A percentile compares a stretch with the other conserved stretches of the same genome.
Conservation (phyloP, 2,888 invertebrate species). For the Acrobasis suavella region DNA sequence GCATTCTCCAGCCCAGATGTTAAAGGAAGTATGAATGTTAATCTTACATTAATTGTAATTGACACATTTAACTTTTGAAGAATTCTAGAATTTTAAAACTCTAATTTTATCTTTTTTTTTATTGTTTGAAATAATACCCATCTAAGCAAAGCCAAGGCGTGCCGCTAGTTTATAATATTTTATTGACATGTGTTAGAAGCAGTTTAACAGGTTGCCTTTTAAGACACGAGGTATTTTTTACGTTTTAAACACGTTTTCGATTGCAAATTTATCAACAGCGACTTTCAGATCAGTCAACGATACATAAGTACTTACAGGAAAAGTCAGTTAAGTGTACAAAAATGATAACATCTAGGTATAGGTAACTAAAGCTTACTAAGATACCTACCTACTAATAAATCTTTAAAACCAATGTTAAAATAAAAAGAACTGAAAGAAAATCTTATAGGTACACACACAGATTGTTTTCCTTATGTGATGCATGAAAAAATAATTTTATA, state of each 20-base stretch:
- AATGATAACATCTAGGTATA: too few species aligned
- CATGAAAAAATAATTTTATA: neutral
- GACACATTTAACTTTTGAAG: too few species aligned
- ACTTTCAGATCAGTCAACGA: neutral
- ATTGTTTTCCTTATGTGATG: too few species aligned
- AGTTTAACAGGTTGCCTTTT: neutral
- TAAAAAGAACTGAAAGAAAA: too few species aligned
- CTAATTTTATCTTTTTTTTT: too few species aligned
- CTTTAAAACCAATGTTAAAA: too few species aligned
- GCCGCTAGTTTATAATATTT: neutral
- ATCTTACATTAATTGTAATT: too few species aligned
- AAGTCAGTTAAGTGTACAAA: too few species aligned
- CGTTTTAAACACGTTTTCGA: neutral
- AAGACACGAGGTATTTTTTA: constrained; percentile 1
- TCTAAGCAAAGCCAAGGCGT: neutral
- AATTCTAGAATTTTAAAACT: too few species aligned
- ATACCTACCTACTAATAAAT: neutral
- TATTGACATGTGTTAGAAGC: constrained; percentile 1
- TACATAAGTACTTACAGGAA: neutral
- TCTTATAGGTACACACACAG: too few species aligned
- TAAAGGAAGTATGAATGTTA: too few species aligned
- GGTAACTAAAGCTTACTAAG: neutral
- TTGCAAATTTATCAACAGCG: neutral
- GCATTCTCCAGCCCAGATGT: too few species aligned
- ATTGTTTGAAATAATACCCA: neutral